Evolutionary conservation across 2,113 vertebrate species (phyloP).

Genomic region (Albula glossodonta): DNA sequence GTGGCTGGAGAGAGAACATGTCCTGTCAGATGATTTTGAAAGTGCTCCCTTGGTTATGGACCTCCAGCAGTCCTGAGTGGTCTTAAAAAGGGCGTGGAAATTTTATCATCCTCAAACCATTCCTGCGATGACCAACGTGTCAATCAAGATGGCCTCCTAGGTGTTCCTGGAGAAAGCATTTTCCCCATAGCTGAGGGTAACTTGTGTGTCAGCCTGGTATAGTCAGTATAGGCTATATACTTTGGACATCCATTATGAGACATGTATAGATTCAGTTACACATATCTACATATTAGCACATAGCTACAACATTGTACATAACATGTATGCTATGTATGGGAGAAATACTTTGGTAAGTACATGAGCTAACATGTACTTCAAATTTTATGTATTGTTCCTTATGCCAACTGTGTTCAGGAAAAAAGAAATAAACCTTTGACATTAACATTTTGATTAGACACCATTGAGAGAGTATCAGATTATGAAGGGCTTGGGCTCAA

Average conservation of each 20-base stretch:
- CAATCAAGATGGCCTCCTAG: neutral
- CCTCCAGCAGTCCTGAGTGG: neutral
- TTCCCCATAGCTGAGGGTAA: neutral
- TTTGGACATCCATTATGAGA: neutral
- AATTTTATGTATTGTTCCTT: neutral
- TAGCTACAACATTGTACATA: neutral
- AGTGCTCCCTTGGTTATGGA: neutral
- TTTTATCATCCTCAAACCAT: neutral
- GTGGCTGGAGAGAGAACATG: no score
- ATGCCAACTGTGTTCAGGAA: no score
- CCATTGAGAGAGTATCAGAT: neutral
- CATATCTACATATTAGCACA: neutral
- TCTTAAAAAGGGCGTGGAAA: neutral
- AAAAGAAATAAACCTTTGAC: neutral
- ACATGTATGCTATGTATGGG: no score
- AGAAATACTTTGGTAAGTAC: neutral
- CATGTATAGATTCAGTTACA: neutral
- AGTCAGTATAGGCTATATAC: neutral
- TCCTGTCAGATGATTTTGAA: no score
- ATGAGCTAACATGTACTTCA: neutral
- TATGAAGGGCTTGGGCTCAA: neutral
- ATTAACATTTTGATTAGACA: neutral
- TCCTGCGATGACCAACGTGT: conserved; percentile 1
- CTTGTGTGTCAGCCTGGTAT: neutral
- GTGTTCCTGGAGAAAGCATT: neutral